Percentiles rank a stretch among this genome's conserved stretches.
These are phyloP conservation scores for Melopsittacus undulatus DNA, from an alignment of 2,797 vertebrate species.

Conservation along the genomic window DNA sequence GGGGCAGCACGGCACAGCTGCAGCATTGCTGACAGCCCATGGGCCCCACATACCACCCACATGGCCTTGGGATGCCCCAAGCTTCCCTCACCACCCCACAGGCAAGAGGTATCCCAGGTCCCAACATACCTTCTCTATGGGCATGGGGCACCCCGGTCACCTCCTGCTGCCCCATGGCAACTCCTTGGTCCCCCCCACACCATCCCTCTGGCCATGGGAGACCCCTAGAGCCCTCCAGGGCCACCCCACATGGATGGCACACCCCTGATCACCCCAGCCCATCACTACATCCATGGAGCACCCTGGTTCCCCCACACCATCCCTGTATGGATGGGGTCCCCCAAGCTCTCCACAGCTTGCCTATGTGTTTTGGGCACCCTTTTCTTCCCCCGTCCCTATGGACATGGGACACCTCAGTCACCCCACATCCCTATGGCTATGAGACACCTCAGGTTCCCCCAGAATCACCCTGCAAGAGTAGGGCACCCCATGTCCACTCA, in stretches of 20 bases:
- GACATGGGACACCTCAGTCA: neutral
- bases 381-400: neutral
- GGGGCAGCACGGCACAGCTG: accelerated
- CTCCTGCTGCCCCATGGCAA: neutral
- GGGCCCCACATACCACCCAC: no score
- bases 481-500: neutral
- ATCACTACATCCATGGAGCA: neutral
- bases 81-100: neutral
- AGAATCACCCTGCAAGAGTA: neutral
- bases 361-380: neutral
- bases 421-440: neutral
- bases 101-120: no score
- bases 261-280: neutral
- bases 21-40: neutral
- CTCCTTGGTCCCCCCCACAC: neutral
- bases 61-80: neutral
- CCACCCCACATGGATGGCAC: neutral
- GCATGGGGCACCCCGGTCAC: neutral
- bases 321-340: neutral
- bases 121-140: neutral
- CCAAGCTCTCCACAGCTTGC: neutral
- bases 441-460: neutral
- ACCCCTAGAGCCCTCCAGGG: neutral
- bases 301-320: neutral
- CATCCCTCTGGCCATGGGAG: neutral